Conservation (phyloP, 92 coral and sea anemone genomes). For the Paramuricea clavata region DNA sequence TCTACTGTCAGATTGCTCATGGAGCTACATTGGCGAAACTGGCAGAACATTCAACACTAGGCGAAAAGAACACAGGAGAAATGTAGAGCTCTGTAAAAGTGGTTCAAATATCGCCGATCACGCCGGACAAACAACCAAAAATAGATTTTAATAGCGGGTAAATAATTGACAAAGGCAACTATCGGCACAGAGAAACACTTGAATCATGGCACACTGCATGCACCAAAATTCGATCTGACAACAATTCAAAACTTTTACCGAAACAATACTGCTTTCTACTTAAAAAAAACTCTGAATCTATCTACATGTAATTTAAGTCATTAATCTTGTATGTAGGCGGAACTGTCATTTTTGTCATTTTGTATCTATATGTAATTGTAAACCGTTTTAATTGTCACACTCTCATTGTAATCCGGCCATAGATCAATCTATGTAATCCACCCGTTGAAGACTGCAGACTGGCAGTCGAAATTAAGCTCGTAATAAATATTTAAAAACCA, state of each 20-base stretch:
- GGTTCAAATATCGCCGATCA: conserved; percentile 21
- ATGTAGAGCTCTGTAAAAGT: neutral
- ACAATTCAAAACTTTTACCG: neutral
- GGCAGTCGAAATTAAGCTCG: too few species aligned
- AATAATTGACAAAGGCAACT: conserved; percentile 22
- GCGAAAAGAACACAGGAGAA: neutral
- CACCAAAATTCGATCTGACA: neutral
- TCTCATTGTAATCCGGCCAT: too few species aligned
- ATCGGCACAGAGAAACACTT: neutral
- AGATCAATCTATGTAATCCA: too few species aligned
- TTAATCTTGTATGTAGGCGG: neutral
- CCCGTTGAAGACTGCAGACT: too few species aligned
- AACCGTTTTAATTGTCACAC: neutral
- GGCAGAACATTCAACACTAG: neutral
- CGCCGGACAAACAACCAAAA: neutral
- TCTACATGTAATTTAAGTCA: neutral
- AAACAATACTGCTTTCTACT: neutral
- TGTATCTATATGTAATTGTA: neutral
- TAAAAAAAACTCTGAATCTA: neutral
- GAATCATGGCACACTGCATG: conserved; percentile 17
- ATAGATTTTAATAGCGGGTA: neutral
- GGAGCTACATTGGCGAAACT: conserved; percentile 24
- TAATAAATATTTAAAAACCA: too few species aligned
- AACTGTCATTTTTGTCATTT: too few species aligned
- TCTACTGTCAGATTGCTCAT: too few species aligned